Conservation (phyloP, 1,140 invertebrate species). For the Solenopsis invicta region DNA sequence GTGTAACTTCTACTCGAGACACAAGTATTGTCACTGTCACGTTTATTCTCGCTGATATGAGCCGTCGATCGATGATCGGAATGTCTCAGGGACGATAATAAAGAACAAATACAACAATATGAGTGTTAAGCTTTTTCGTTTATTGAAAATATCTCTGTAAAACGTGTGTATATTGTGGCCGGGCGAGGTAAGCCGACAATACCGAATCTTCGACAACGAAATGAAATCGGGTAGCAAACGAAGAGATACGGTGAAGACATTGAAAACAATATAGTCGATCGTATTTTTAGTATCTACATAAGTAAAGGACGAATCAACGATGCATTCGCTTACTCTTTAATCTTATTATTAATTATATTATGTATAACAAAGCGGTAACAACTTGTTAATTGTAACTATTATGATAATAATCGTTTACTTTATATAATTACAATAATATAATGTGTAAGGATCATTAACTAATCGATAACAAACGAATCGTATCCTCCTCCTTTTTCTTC, state of each 20-base stretch:
- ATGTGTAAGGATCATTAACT: slow-evolving; percentile 84
- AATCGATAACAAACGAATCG: slow-evolving; percentile 79
- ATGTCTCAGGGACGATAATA: background rate
- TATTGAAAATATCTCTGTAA: slow-evolving; percentile 85
- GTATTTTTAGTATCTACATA: slow-evolving; percentile 80
- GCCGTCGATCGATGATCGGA: background rate
- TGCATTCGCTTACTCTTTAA: slow-evolving; percentile 82
- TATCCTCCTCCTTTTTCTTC: slow-evolving; percentile 62
- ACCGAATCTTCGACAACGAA: slow-evolving; percentile 81
- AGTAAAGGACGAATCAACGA: slow-evolving; percentile 84
- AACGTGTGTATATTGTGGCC: slow-evolving; percentile 83
- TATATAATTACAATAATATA: slow-evolving; percentile 85
- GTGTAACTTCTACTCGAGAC: background rate
- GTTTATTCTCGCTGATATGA: background rate
- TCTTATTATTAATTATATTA: slow-evolving; percentile 85
- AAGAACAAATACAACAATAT: slow-evolving; percentile 71
- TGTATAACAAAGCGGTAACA: slow-evolving; percentile 86
- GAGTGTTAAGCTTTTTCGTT: slow-evolving; percentile 84
- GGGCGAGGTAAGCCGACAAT: slow-evolving; percentile 82
- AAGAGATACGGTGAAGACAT: slow-evolving; percentile 79
- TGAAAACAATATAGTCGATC: slow-evolving; percentile 80
- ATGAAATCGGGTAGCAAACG: slow-evolving; percentile 81
- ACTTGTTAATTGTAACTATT: slow-evolving; percentile 86
- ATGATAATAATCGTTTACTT: slow-evolving; percentile 84
- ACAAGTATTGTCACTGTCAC: background rate